A percentile compares a stretch with the other conserved stretches of the same genome.
Evolutionary conservation across 2,888 invertebrate species (phyloP).

Genomic region (Erebia epiphron): DNA sequence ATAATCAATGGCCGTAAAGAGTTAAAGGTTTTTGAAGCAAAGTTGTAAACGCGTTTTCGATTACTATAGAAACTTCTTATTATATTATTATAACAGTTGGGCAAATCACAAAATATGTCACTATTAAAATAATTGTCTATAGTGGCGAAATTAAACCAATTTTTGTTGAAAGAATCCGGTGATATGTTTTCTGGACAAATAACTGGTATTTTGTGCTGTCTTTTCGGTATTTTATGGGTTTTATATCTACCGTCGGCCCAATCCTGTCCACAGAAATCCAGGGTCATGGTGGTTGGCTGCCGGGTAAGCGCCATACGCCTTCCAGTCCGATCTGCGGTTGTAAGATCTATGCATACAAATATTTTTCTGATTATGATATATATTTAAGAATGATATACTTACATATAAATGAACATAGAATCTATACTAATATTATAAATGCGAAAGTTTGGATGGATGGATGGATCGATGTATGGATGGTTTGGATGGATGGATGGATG

Average conservation of each 20-base stretch:
- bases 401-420: too few relatives aligned
- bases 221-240: background rate
- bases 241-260: slow-evolving; percentile 71
- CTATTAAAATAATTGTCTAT: background rate
- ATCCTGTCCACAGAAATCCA: slow-evolving; percentile 85
- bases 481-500: too few relatives aligned
- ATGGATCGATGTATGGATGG: too few relatives aligned
- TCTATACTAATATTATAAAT: too few relatives aligned
- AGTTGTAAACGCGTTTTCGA: slow-evolving; percentile 8
- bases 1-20: slow-evolving; percentile 26
- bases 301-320: slow-evolving; percentile 81
- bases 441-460: too few relatives aligned
- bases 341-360: slow-evolving; percentile 78
- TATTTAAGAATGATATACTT: too few relatives aligned
- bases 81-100: background rate
- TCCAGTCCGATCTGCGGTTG: slow-evolving; percentile 84
- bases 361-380: slow-evolving; percentile 48
- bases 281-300: slow-evolving; percentile 85
- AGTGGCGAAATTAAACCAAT: background rate
- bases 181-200: background rate
- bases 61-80: background rate
- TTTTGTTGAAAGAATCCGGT: background rate
- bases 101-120: background rate
- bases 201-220: background rate
- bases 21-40: background rate